Percentiles rank a stretch among this genome's conserved stretches.
Conservation (phyloP, 2,888 invertebrate genomes). For the Hirtodrosophila alboralis region DNA sequence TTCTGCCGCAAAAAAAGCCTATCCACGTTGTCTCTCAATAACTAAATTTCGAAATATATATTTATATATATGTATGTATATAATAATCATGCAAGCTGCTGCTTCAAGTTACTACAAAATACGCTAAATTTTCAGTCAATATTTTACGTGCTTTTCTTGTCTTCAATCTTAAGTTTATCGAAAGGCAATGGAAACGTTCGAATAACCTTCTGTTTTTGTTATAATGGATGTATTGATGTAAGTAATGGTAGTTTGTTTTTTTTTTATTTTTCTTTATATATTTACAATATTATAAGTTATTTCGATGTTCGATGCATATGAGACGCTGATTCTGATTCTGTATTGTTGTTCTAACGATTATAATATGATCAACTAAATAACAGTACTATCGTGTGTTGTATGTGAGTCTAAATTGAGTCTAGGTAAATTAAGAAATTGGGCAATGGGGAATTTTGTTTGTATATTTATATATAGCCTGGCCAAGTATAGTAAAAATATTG, state of each 20-base stretch:
- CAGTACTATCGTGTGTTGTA: slow-evolving; percentile 53
- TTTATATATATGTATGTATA: slow-evolving; percentile 7
- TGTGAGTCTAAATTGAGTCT: slow-evolving; percentile 40
- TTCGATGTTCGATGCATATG: slow-evolving; percentile 33
- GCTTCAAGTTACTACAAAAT: slow-evolving; percentile 57
- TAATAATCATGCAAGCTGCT: slow-evolving; percentile 52
- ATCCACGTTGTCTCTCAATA: slow-evolving; percentile 23
- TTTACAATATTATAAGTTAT: slow-evolving; percentile 40
- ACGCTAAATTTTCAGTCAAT: slow-evolving; percentile 72
- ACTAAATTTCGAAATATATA: slow-evolving; percentile 34
- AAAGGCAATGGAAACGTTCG: slow-evolving; percentile 30
- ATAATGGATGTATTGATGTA: slow-evolving; percentile 14
- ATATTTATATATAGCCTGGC: too few relatives aligned
- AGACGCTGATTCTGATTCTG: slow-evolving; percentile 5
- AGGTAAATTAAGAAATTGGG: slow-evolving; percentile 26
- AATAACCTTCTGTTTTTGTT: slow-evolving; percentile 12
- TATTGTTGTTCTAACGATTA: slow-evolving; percentile 44
- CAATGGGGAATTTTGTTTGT: slow-evolving; percentile 8
- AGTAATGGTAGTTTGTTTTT: slow-evolving; percentile 1
- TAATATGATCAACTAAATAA: slow-evolving; percentile 74
- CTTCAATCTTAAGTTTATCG: slow-evolving; percentile 14
- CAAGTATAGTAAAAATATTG: slow-evolving; percentile 38
- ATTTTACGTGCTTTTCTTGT: slow-evolving; percentile 49
- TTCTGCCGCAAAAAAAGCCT: slow-evolving; percentile 40
- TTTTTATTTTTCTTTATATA: slow-evolving; percentile 24